Percentiles rank a stretch among this genome's conserved stretches.
These are phyloP conservation scores for Drosophila buzzatii DNA, from an alignment of 2,888 invertebrate species.

Conservation along the genomic window DNA sequence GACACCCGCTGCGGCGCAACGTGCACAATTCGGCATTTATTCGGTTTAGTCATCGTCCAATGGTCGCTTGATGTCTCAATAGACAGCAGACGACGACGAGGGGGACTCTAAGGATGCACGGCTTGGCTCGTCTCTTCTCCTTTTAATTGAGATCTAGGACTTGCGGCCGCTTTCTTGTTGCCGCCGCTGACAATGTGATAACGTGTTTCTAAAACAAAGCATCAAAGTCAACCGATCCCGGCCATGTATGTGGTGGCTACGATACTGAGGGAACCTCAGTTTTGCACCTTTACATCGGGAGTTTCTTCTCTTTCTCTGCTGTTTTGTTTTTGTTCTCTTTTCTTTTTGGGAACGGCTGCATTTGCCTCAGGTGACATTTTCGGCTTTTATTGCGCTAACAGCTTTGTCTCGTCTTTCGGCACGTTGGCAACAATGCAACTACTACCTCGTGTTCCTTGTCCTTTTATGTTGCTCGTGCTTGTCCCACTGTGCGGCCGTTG, in stretches of 20 bases:
- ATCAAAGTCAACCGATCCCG: conserved; percentile 67
- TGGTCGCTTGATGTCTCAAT: conserved; percentile 40
- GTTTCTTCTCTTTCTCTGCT: conserved; percentile 4
- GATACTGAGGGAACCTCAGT: conserved; percentile 27
- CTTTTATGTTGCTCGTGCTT: conserved; percentile 12
- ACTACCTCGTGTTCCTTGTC: conserved; percentile 17
- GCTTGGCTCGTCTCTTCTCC: conserved; percentile 1
- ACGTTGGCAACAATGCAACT: conserved; percentile 67
- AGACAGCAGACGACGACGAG: not conserved
- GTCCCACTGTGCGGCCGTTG: conserved; percentile 67
- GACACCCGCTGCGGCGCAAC: conserved; percentile 74
- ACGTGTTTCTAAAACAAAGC: conserved; percentile 66
- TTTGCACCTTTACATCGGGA: conserved; percentile 24
- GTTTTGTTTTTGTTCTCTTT: not conserved
- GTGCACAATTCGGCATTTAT: conserved; percentile 70
- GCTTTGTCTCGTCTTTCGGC: conserved; percentile 73
- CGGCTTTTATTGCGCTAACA: conserved; percentile 64
- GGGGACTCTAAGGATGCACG: conserved; percentile 1
- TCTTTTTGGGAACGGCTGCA: conserved; percentile 57
- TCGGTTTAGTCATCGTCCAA: conserved; percentile 49
- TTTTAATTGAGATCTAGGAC: conserved; percentile 56
- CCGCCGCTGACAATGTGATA: conserved; percentile 67
- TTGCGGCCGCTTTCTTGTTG: conserved; percentile 60
- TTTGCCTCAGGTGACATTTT: conserved; percentile 70
- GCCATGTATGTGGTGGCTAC: conserved; percentile 38